A percentile compares a stretch with the other conserved stretches of the same genome.
Conservation (phyloP, 92 coral and sea anemone genomes). For the Bergia puertoricense region DNA sequence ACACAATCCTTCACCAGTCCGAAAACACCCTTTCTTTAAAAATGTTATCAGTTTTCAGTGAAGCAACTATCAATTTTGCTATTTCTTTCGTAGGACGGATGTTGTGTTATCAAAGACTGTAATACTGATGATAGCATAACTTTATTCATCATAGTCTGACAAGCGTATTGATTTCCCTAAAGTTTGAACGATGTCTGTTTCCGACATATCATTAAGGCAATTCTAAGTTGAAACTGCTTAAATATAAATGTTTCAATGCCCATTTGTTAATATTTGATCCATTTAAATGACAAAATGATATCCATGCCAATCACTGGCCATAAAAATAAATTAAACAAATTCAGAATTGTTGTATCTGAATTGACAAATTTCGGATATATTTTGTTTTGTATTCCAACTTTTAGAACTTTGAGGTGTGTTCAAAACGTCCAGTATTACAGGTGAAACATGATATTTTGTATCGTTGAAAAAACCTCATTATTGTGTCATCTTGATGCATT, state of each 20-base stretch:
- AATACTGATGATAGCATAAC: background rate
- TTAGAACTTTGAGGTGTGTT: background rate
- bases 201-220: slow-evolving; percentile 10
- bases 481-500: background rate
- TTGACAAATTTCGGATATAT: background rate
- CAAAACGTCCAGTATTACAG: background rate
- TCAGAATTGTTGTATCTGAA: background rate
- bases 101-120: background rate
- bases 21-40: too few relatives aligned
- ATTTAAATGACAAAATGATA: slow-evolving; percentile 1
- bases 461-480: background rate
- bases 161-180: background rate
- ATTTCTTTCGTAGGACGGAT: background rate
- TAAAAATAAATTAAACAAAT: background rate
- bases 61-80: background rate
- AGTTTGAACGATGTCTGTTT: background rate
- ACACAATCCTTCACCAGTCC: too few relatives aligned
- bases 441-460: background rate
- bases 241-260: slow-evolving; percentile 9
- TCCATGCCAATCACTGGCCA: background rate
- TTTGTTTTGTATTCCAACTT: background rate
- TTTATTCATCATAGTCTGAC: background rate
- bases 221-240: slow-evolving; percentile 2
- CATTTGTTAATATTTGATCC: background rate
- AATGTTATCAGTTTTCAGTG: background rate